A percentile compares a stretch with the other conserved stretches of the same genome.
phyloP scores from a whole-genome alignment of 2,888 invertebrate species.

The Alcis repandata region DNA sequence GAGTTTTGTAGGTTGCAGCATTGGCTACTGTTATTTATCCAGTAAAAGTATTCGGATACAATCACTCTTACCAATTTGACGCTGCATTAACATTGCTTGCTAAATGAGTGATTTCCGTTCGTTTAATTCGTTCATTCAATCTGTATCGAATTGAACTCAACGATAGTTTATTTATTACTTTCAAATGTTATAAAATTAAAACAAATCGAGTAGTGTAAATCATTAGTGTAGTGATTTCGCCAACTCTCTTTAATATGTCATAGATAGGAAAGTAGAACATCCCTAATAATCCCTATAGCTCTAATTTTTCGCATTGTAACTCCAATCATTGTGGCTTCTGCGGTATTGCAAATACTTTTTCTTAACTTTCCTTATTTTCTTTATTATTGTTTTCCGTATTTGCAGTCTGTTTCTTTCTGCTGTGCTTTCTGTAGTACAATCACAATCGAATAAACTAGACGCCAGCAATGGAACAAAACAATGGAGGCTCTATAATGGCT shows the following conservation, averaged over 20 bases:
- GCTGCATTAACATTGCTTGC: slow-evolving; percentile 66
- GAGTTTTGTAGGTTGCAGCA: slow-evolving; percentile 35
- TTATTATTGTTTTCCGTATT: slow-evolving; percentile 56
- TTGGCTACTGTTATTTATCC: slow-evolving; percentile 59
- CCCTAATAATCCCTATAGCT: slow-evolving; percentile 39
- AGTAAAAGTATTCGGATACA: slow-evolving; percentile 61
- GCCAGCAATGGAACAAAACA: neutral
- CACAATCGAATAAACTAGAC: slow-evolving; percentile 47
- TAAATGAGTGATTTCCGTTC: slow-evolving; percentile 63
- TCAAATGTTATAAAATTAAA: neutral
- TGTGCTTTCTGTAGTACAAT: slow-evolving; percentile 48
- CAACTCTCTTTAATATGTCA: slow-evolving; percentile 7
- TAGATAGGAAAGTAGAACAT: slow-evolving; percentile 25
- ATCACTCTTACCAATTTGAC: slow-evolving; percentile 70
- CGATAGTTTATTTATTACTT: slow-evolving; percentile 16
- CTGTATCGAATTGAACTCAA: slow-evolving; percentile 55
- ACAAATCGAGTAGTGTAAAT: neutral
- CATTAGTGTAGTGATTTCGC: neutral
- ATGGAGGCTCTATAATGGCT: neutral
- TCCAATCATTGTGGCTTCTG: slow-evolving; percentile 64
- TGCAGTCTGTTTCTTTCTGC: slow-evolving; percentile 53
- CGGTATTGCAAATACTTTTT: slow-evolving; percentile 64
- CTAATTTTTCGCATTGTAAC: slow-evolving; percentile 50
- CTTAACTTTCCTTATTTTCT: slow-evolving; percentile 62
- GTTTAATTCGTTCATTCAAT: slow-evolving; percentile 56